Conservation (phyloP, 1,140 invertebrate species). For the Oreohelix idahoensis region DNA sequence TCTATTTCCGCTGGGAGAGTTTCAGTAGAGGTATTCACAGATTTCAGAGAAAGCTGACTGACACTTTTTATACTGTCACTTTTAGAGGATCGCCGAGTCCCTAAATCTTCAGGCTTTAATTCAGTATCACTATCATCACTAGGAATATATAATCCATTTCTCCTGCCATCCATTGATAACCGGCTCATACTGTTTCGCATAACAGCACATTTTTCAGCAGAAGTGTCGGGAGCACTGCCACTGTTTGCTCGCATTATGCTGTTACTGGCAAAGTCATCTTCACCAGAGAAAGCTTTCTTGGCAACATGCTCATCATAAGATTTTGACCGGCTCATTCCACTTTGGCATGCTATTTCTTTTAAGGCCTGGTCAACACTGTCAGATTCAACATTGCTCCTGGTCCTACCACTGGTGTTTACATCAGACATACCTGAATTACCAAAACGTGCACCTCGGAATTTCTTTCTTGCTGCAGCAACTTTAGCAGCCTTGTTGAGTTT, state of each 20-base stretch:
- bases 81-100: conserved; percentile 51
- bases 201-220: conserved; percentile 38
- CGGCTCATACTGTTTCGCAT: conserved; percentile 51
- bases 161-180: conserved; percentile 56
- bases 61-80: conserved; percentile 64
- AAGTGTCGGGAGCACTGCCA: conserved; percentile 47
- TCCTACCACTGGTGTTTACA: conserved; percentile 46
- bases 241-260: conserved; percentile 33
- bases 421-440: conserved; percentile 57
- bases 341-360: conserved; percentile 53
- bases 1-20: conserved; percentile 61
- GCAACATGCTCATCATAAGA: conserved; percentile 66
- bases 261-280: conserved; percentile 38
- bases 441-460: conserved; percentile 62
- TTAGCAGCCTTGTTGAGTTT: conserved; percentile 59
- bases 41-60: conserved; percentile 64
- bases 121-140: conserved; percentile 67
- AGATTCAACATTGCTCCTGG: conserved; percentile 66
- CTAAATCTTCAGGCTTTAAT: conserved; percentile 47
- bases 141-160: conserved; percentile 60
- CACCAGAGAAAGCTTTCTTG: conserved; percentile 47
- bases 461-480: conserved; percentile 62
- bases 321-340: conserved; percentile 66
- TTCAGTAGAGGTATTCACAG: conserved; percentile 67
- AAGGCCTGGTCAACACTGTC: conserved; percentile 63